These are phyloP conservation scores for Amitus sp. DNA, from an alignment of 2,888 invertebrate genomes.

Conservation along the genomic window DNA sequence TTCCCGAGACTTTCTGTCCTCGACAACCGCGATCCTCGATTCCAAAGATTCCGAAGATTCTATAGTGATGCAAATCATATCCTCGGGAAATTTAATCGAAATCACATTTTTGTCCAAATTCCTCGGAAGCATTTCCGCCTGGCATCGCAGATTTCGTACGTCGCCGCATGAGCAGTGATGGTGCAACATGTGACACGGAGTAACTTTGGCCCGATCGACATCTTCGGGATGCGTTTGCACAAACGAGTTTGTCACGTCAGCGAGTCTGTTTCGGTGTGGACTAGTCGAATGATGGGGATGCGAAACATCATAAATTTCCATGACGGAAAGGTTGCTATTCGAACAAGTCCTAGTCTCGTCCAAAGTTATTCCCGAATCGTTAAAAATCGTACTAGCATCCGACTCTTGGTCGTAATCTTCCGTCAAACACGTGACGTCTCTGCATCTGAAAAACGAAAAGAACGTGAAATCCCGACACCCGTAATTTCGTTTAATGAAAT, in stretches of 20 bases:
- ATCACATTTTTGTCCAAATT: constrained; percentile 53
- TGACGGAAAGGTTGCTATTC: constrained; percentile 45
- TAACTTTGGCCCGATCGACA: constrained; percentile 9
- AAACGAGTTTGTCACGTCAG: constrained; percentile 29
- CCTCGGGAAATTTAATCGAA: constrained; percentile 57
- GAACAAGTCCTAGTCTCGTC: constrained; percentile 51
- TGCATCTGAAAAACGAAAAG: constrained; percentile 43
- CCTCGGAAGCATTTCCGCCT: too few species aligned
- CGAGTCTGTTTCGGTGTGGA: constrained; percentile 32
- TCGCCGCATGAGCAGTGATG: constrained; percentile 16
- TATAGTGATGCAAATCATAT: constrained; percentile 55
- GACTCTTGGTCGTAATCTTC: constrained; percentile 48
- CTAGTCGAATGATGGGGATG: constrained; percentile 49
- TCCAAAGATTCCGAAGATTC: constrained; percentile 51
- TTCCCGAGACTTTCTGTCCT: constrained; percentile 14
- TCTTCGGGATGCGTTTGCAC: constrained; percentile 41
- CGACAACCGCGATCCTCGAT: constrained; percentile 50
- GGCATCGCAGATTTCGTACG: not conserved
- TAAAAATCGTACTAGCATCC: constrained; percentile 42
- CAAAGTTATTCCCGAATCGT: constrained; percentile 52
- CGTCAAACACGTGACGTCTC: constrained; percentile 50
- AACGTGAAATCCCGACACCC: too few species aligned
- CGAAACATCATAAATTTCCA: constrained; percentile 38
- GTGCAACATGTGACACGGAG: constrained; percentile 10
- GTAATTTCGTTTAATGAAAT: too few species aligned